phyloP scores from a whole-genome alignment of 2,888 invertebrate genomes.

The Acrobasis suavella region DNA sequence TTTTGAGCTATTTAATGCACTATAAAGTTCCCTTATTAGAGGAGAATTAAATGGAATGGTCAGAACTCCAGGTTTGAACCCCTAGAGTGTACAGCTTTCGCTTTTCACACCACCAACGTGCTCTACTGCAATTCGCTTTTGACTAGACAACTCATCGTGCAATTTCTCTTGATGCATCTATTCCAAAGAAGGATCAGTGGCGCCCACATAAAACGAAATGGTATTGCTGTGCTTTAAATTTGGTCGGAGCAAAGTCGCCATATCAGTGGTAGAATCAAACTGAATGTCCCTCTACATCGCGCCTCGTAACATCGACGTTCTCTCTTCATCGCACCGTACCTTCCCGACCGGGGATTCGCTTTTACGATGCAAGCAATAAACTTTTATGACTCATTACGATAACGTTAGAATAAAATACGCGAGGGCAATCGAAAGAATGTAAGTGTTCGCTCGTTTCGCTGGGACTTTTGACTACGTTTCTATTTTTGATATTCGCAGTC shows the following conservation, averaged over 20 bases:
- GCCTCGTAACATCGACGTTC: conserved; percentile 44
- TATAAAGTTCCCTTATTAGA: too few relatives aligned
- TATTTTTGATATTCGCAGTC: conserved; percentile 52
- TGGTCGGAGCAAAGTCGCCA: conserved; percentile 27
- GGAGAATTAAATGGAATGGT: too few relatives aligned
- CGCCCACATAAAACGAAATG: conserved; percentile 39
- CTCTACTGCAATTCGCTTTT: conserved; percentile 2
- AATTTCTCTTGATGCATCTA: conserved; percentile 1
- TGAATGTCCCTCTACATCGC: conserved; percentile 38
- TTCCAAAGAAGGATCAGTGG: conserved; percentile 25
- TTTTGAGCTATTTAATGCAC: too few relatives aligned
- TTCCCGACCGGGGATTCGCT: conserved; percentile 55
- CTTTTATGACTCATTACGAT: conserved; percentile 71
- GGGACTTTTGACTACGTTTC: conserved; percentile 38
- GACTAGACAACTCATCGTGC: not conserved
- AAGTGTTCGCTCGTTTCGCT: conserved; percentile 43
- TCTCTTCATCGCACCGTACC: conserved; percentile 46
- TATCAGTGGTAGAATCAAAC: conserved; percentile 23
- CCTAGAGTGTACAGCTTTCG: conserved; percentile 20
- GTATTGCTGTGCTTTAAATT: conserved; percentile 34
- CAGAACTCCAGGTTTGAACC: not conserved
- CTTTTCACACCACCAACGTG: conserved; percentile 13
- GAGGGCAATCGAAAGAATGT: conserved; percentile 59
- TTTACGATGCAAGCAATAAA: conserved; percentile 66
- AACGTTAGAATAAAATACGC: conserved; percentile 65